Conservation (phyloP, 1,140 invertebrate species). For the Drosophila repleta region DNA sequence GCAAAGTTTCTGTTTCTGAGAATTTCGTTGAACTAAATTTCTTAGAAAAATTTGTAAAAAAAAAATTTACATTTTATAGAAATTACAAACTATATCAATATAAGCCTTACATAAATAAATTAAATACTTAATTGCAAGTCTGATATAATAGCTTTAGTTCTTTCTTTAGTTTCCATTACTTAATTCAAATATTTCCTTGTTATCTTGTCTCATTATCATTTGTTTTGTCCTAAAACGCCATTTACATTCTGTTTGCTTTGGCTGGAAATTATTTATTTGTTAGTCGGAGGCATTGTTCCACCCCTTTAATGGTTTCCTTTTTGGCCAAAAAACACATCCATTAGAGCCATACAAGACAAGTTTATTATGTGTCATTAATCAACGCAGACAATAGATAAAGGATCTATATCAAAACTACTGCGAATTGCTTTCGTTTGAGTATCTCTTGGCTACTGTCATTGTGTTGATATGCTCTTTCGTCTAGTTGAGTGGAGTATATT, state of each 20-base stretch:
- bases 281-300: constrained; percentile 2
- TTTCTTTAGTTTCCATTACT: no score
- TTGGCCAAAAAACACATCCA: constrained; percentile 15
- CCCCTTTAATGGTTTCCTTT: constrained; percentile 2
- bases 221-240: constrained; percentile 8
- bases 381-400: constrained; percentile 22
- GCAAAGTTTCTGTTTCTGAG: no score
- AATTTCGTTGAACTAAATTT: no score
- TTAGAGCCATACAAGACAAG: constrained; percentile 15
- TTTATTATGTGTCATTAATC: constrained; percentile 37
- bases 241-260: constrained; percentile 27
- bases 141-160: no score
- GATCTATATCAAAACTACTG: constrained; percentile 4
- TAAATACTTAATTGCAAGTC: no score
- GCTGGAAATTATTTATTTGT: constrained; percentile 17
- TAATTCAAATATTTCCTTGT: constrained; percentile 3
- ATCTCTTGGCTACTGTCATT: constrained; percentile 8
- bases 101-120: no score
- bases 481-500: no score
- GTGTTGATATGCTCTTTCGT: no score
- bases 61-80: no score
- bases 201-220: neutral
- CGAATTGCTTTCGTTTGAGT: constrained; percentile 3
- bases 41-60: no score
- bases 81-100: no score